A percentile compares a stretch with the other conserved stretches of the same genome.
Conservation (phyloP, 2,888 invertebrate species). For the Eucera pruinosa region DNA sequence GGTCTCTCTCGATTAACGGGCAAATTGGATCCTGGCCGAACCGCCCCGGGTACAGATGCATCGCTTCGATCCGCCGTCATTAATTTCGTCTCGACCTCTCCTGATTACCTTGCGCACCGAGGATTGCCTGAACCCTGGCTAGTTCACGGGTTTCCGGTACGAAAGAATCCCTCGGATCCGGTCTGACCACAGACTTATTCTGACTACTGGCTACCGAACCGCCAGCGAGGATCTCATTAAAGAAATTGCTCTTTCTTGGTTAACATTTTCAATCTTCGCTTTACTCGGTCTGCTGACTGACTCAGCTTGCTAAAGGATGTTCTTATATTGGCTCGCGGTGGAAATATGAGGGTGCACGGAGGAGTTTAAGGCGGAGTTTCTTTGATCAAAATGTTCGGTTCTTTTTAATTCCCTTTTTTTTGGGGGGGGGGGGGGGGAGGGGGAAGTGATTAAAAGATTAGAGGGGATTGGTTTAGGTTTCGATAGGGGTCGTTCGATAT, state of each 20-base stretch:
- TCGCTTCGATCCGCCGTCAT: slow-evolving; percentile 75
- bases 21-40: slow-evolving; percentile 75
- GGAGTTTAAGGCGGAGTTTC: background rate
- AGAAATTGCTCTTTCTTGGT: slow-evolving; percentile 32
- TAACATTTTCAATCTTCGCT: slow-evolving; percentile 42
- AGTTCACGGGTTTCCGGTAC: slow-evolving; percentile 27
- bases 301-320: slow-evolving; percentile 9
- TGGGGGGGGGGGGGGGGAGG: too few relatives aligned
- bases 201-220: slow-evolving; percentile 53
- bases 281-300: slow-evolving; percentile 9
- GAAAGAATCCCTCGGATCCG: slow-evolving; percentile 62
- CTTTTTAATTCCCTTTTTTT: too few relatives aligned
- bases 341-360: background rate
- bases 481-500: too few relatives aligned
- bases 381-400: background rate
- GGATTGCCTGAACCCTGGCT: slow-evolving; percentile 68
- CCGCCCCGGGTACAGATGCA: slow-evolving; percentile 76
- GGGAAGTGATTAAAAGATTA: background rate
- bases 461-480: background rate
- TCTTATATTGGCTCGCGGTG: background rate
- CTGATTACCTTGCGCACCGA: slow-evolving; percentile 73
- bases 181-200: slow-evolving; percentile 66
- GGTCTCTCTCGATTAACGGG: slow-evolving; percentile 77
- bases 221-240: slow-evolving; percentile 55
- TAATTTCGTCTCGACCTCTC: slow-evolving; percentile 74